phyloP scores from a whole-genome alignment of 2,113 vertebrate species.

The Nesoenas mayeri region DNA sequence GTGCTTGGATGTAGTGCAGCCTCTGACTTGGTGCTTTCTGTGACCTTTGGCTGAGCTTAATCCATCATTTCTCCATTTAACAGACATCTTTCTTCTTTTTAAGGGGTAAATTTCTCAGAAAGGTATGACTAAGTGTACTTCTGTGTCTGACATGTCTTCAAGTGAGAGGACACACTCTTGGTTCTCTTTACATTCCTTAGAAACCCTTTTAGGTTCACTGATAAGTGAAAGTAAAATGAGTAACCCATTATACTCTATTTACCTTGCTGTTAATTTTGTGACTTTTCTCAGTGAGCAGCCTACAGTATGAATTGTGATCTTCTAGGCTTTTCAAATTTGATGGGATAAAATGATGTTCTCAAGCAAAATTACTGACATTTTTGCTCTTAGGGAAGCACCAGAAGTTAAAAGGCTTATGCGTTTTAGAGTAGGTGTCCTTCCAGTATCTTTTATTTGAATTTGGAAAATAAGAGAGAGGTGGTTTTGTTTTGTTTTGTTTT shows the following conservation, averaged over 20 bases:
- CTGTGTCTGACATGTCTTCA: not conserved
- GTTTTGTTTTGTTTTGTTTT: not conserved
- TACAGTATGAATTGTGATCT: not conserved
- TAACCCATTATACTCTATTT: not conserved
- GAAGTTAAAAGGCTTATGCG: not conserved
- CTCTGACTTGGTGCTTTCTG: not conserved
- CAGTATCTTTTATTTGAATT: not conserved
- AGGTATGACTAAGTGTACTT: not conserved
- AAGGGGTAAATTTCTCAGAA: not conserved
- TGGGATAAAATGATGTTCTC: not conserved
- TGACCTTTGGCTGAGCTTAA: not conserved
- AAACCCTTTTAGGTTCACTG: not conserved
- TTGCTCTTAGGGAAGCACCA: not conserved
- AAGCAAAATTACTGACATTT: not conserved
- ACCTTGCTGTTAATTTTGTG: not conserved
- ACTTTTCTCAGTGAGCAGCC: not conserved
- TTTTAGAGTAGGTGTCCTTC: not conserved
- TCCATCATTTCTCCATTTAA: not conserved
- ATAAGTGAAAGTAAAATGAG: not conserved
- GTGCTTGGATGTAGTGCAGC: not conserved
- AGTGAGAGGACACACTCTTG: not conserved
- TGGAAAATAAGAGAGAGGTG: not conserved
- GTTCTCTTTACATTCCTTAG: not conserved
- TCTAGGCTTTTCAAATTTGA: not conserved
- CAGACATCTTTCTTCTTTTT: not conserved